phyloP scores from a whole-genome alignment of 2,888 invertebrate species.

The Drosophila paramelanica region DNA sequence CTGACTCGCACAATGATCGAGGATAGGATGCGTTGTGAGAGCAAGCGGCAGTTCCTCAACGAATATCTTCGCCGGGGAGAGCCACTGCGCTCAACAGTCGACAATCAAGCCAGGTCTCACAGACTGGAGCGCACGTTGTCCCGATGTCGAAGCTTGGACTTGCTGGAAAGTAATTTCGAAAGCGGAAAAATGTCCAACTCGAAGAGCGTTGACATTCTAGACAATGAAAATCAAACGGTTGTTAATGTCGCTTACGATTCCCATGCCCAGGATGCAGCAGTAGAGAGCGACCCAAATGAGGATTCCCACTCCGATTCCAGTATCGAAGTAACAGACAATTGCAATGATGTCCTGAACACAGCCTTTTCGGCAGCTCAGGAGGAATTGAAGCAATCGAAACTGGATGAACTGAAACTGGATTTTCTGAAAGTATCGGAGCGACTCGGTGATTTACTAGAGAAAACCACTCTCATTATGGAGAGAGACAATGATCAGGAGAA shows the following conservation, averaged over 20 bases:
- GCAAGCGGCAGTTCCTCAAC: slow-evolving; percentile 89
- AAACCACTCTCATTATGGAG: slow-evolving; percentile 83
- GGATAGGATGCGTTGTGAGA: slow-evolving; percentile 84
- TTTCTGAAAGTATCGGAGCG: slow-evolving; percentile 81
- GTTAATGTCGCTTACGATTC: slow-evolving; percentile 64
- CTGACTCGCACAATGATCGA: slow-evolving; percentile 86
- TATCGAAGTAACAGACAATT: slow-evolving; percentile 1
- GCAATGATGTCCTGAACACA: slow-evolving; percentile 8
- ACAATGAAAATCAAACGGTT: slow-evolving; percentile 75
- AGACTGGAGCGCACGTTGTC: slow-evolving; percentile 87
- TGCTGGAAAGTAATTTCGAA: slow-evolving; percentile 85
- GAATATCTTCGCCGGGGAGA: slow-evolving; percentile 89
- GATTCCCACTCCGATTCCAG: slow-evolving; percentile 50
- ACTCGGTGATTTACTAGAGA: slow-evolving; percentile 79
- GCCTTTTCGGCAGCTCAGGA: slow-evolving; percentile 8
- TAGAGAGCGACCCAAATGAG: slow-evolving; percentile 55
- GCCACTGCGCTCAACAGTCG: slow-evolving; percentile 87
- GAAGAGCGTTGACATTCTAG: slow-evolving; percentile 86
- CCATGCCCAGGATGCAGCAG: slow-evolving; percentile 27
- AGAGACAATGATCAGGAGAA: slow-evolving; percentile 75
- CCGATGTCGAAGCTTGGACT: slow-evolving; percentile 90
- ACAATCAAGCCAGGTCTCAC: slow-evolving; percentile 84
- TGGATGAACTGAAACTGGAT: slow-evolving; percentile 74
- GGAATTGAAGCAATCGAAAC: slow-evolving; percentile 57
- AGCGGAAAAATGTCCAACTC: slow-evolving; percentile 82